Evolutionary conservation across 2,113 vertebrate species (phyloP), one percentile per base, ranked within the genome.

Genomic region (Malurus cyaneus): DNA sequence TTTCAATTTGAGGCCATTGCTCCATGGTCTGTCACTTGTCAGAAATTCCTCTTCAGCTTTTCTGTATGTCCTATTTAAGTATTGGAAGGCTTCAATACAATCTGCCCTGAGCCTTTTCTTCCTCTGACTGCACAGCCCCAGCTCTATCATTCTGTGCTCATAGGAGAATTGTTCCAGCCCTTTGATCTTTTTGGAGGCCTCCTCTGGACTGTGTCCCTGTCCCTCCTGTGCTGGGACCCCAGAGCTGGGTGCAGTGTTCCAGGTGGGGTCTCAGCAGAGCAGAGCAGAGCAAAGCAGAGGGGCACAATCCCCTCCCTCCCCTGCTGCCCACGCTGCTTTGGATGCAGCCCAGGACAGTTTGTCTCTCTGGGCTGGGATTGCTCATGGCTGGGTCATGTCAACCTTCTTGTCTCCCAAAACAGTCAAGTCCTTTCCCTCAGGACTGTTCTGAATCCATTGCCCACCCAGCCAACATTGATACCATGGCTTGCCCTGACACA

Each of bases 201-300:
- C 26, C 36, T 65, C 21, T 44, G 12, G 12, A 28, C 21, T 59
- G 0, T 0, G 2, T 25, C 14, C 8, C 16, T 21, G 7, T 73
- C 21, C 36, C 28, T 50, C 14, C 18, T 36, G 26, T 42, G 25
- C 31, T 44, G 25, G 20, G 14, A 9, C 4, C 10, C 18, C 32
- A 52, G 44, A 52, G 12, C 44, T 44, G 26, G 19, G 13, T 36
- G 36, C 18, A 72, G 26, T 8, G 4, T 14, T 44, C 11, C 17
- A 14, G 6, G 20, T 21, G 44, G 10, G 4, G 16, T 50, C 29
- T 76, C 42, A 49, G 2, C 9, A 76, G 8, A 31, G 21, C 7
- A 18, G 13, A 72, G 15, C 16, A 52, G 36, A 36, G 36, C 16
- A 52, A 9, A 36, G 36, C 36, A 36, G 19, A 39, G 13, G 17